Percentiles rank a stretch among this genome's conserved stretches.
Conservation (phyloP, 2,888 invertebrate genomes). For the Linnaemya tessellans region DNA sequence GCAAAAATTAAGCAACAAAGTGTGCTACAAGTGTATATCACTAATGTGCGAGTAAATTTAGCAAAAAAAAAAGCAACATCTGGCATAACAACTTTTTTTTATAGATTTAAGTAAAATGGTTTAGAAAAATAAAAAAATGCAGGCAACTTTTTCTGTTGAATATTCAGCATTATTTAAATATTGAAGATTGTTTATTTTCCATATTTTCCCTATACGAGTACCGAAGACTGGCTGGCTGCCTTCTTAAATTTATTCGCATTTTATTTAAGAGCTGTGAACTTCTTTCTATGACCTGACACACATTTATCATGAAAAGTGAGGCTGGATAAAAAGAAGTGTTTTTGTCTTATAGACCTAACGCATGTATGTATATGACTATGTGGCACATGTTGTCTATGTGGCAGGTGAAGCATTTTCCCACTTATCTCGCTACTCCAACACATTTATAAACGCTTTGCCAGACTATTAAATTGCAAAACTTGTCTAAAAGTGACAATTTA, state of each 20-base stretch:
- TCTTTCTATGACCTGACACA: constrained; percentile 42
- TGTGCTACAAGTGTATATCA: too few relatives aligned
- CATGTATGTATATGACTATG: too few relatives aligned
- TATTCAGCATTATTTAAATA: too few relatives aligned
- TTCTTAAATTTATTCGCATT: constrained; percentile 1
- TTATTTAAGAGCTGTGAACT: constrained; percentile 51
- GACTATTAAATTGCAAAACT: constrained; percentile 71
- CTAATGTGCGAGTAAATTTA: too few relatives aligned
- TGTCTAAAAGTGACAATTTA: constrained; percentile 70
- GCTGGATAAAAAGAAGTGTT: constrained; percentile 28
- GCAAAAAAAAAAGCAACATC: too few relatives aligned
- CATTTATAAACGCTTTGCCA: constrained; percentile 66
- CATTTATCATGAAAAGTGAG: constrained; percentile 60
- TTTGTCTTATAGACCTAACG: neutral
- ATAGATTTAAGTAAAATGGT: too few relatives aligned
- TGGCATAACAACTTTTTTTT: too few relatives aligned
- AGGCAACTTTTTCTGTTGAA: too few relatives aligned
- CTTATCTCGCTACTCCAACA: constrained; percentile 64
- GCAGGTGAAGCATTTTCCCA: constrained; percentile 51
- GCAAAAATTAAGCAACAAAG: too few relatives aligned
- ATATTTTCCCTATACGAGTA: too few relatives aligned
- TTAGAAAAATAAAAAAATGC: too few relatives aligned
- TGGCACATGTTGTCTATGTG: constrained; percentile 49
- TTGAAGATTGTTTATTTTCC: too few relatives aligned
- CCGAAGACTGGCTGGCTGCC: neutral